Percentiles rank a stretch among this genome's conserved stretches.
These are phyloP conservation scores for Ophion slaviceki DNA, from an alignment of 2,888 invertebrate genomes.

Conservation along the genomic window DNA sequence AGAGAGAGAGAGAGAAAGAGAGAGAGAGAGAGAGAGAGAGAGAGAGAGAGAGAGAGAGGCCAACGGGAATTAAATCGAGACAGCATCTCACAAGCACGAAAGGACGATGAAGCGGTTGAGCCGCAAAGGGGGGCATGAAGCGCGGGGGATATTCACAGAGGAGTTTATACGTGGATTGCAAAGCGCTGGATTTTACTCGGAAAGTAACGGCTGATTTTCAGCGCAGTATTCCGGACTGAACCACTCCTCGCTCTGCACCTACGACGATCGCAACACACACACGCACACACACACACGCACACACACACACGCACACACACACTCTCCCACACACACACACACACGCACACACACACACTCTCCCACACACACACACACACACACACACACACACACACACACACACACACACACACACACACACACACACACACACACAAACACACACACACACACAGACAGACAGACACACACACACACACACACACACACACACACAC, in stretches of 20 bases:
- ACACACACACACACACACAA: too few relatives aligned
- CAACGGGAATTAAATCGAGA: conserved; percentile 52
- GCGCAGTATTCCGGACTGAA: conserved; percentile 48
- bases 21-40: neutral
- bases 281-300: too few relatives aligned
- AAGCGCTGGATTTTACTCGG: conserved; percentile 52
- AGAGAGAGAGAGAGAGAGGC: neutral
- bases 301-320: too few relatives aligned
- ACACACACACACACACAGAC: too few relatives aligned
- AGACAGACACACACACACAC: too few relatives aligned
- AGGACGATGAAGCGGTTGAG: conserved; percentile 34
- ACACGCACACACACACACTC: too few relatives aligned
- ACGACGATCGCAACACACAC: conserved; percentile 49
- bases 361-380: too few relatives aligned
- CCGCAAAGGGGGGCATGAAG: conserved; percentile 28
- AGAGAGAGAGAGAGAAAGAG: neutral
- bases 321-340: too few relatives aligned
- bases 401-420: too few relatives aligned
- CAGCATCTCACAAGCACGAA: conserved; percentile 41
- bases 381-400: too few relatives aligned
- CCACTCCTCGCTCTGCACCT: conserved; percentile 46
- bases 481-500: too few relatives aligned
- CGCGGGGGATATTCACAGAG: conserved; percentile 33
- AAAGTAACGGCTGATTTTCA: conserved; percentile 65
- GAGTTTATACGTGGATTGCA: conserved; percentile 38